Base-by-base conservation (phyloP, 1,140 invertebrate species). In the Pollicipes pollicipes region DNA sequence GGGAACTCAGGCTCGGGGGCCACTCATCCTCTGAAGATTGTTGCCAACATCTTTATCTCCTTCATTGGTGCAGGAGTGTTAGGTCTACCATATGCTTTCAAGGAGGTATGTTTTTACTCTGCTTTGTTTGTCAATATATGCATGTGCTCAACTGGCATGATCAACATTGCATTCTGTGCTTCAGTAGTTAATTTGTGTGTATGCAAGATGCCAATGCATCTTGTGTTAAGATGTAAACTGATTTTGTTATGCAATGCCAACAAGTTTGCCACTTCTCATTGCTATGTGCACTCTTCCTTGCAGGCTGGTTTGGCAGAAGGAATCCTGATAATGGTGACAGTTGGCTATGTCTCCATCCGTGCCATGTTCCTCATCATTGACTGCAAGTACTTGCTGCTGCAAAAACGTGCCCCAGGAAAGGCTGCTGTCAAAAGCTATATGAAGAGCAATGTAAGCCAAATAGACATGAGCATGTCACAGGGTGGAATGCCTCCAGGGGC, bases 1-100 rank as follows among this genome's bases (percentile, higher is more conserved):
- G 27, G 37, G 10, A 10, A 45, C n/a, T n/a, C 16, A 58, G 35
- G 28, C 16, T 28, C n/a, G 70, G 72, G 72, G 16, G 70, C 70
- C 26, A 72, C 72, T 67, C 79, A 76, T 71, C 76, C 77, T 24
- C 68, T 80, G 1, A 81, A 81, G 74, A 80, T 82, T 27, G 74
- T 80, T 70, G 80, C 80, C n/a, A 81, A 81, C 71, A 80, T 82
- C 71, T 82, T 82, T 73, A 81, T 82, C 69, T 80, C 81, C 0
- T 82, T 82, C 70, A 81, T 82, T 70, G 81, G 81, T 68, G 80
- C 80, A 70, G 81, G 81, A 69, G 78, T 82, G 69, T 73, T 82
- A 27, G 81, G 81, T 30, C 72, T 82, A 26, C 81, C 81, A 10
- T 82, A 78, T 77, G 80, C 81, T 30, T 82, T 81, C 72, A 82